These are phyloP conservation scores for Alexandromys fortis DNA, from an alignment of 2,113 vertebrate genomes.

Conservation along the genomic window DNA sequence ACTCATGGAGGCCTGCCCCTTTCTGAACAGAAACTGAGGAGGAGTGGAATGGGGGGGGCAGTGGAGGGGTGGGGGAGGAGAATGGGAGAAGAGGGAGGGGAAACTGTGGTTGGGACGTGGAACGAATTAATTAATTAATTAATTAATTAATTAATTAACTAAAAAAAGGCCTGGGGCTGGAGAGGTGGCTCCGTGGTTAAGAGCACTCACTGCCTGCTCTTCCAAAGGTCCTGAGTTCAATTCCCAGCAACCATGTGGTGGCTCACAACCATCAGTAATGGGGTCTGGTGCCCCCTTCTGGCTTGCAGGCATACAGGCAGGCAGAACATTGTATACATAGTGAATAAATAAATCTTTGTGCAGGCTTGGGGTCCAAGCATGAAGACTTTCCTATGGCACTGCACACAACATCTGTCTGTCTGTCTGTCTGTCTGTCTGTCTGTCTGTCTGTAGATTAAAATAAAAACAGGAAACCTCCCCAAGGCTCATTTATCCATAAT, in stretches of 20 bases:
- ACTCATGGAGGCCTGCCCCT: background rate
- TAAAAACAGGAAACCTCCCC: background rate
- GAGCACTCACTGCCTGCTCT: too few relatives aligned
- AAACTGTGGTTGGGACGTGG: background rate
- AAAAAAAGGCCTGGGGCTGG: background rate
- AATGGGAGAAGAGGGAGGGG: too few relatives aligned
- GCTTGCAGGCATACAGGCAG: too few relatives aligned
- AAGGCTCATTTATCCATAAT: background rate
- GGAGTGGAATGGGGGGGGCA: too few relatives aligned
- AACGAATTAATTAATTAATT: background rate
- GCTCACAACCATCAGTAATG: too few relatives aligned
- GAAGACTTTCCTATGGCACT: background rate
- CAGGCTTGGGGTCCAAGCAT: background rate
- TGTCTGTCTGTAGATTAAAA: background rate
- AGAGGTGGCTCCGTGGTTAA: too few relatives aligned
- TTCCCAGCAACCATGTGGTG: too few relatives aligned
- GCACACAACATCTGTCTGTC: background rate
- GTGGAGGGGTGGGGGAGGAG: accelerated
- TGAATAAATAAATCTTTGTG: background rate
- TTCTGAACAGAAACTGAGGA: too few relatives aligned
- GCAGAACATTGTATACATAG: too few relatives aligned
- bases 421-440: too few relatives aligned
- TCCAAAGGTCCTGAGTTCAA: too few relatives aligned
- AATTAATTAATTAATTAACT: background rate
- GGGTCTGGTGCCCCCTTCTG: too few relatives aligned